Percentiles rank a stretch among this genome's conserved stretches.
Conservation (phyloP, 2,113 vertebrate species). For the Elephas maximus region DNA sequence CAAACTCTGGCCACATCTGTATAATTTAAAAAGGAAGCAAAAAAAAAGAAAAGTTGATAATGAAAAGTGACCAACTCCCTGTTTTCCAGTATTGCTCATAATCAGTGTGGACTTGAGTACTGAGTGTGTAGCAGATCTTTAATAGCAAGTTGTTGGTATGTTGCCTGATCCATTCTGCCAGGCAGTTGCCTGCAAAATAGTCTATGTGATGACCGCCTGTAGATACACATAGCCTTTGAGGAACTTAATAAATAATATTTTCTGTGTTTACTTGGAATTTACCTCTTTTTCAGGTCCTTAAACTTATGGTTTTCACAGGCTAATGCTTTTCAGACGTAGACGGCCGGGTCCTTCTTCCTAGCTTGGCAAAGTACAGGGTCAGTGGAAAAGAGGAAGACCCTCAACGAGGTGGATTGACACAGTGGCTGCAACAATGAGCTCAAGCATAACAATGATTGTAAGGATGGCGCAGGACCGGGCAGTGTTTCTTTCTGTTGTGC, state of each 20-base stretch:
- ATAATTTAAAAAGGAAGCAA: slow-evolving; percentile 49
- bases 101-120: background rate
- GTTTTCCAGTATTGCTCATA: background rate
- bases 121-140: background rate
- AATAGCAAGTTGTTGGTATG: background rate
- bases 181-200: background rate
- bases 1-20: slow-evolving; percentile 27
- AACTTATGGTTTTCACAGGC: background rate
- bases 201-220: background rate
- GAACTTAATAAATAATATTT: background rate
- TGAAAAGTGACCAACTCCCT: background rate
- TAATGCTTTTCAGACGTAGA: too few relatives aligned
- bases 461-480: too few relatives aligned
- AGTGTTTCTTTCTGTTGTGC: too few relatives aligned
- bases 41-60: background rate
- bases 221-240: background rate
- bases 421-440: too few relatives aligned
- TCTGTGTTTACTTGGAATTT: background rate
- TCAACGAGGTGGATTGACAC: too few relatives aligned
- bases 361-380: too few relatives aligned
- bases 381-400: too few relatives aligned
- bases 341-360: too few relatives aligned
- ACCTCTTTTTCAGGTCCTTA: background rate
- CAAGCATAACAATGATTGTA: too few relatives aligned
- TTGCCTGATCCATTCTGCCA: background rate